Conservation (phyloP, 92 coral and sea anemone genomes). For the Heliopora coerulea region DNA sequence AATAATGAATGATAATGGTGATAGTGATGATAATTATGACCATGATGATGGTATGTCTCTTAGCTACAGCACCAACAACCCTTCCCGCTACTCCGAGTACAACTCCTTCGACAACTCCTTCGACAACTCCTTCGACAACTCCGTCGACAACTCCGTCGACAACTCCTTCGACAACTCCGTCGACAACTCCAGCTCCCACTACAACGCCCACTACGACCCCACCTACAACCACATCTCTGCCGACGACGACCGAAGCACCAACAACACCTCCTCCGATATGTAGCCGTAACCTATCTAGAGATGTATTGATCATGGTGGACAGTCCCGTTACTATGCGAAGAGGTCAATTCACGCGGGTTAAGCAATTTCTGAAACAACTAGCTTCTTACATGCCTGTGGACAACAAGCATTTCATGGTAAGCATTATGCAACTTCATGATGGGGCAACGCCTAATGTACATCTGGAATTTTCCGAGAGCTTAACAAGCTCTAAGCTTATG, state of each 20-base stretch:
- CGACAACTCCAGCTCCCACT: constrained; percentile 19
- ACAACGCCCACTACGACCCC: constrained; percentile 6
- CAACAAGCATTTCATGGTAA: constrained; percentile 17
- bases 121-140: constrained; percentile 32
- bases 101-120: too few relatives aligned
- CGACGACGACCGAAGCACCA: neutral
- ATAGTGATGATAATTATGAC: too few relatives aligned
- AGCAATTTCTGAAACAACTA: neutral
- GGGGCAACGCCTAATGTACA: neutral
- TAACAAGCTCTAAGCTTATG: neutral
- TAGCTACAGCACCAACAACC: constrained; percentile 1
- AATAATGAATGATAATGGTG: too few relatives aligned
- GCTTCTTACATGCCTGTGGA: constrained; percentile 19
- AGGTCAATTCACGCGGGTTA: neutral
- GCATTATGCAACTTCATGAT: constrained; percentile 24
- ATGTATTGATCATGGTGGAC: constrained; percentile 23
- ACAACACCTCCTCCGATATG: constrained; percentile 34
- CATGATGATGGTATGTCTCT: too few relatives aligned
- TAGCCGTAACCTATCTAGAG: neutral
- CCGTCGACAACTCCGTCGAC: constrained; percentile 12
- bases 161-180: constrained; percentile 12
- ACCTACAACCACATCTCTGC: constrained; percentile 1
- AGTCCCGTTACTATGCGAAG: neutral
- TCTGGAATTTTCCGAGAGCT: constrained; percentile 1
- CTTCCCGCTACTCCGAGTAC: constrained; percentile 1